Evolutionary conservation across 37 sponge, comb jelly and placozoan species (phyloP).

Genomic region (Oopsacas minuta): DNA sequence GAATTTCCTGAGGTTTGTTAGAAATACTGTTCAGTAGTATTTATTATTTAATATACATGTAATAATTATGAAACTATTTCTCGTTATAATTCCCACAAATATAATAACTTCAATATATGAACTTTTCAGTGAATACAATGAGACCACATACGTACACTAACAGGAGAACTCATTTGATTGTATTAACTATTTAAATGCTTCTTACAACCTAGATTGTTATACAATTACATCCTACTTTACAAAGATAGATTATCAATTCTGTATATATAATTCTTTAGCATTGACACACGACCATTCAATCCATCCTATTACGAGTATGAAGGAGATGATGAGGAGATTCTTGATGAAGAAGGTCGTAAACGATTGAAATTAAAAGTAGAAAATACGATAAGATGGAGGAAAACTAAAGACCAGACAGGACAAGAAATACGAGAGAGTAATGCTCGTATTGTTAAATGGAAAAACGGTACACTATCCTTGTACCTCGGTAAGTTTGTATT

Average conservation of each 20-base stretch:
- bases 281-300: conserved; percentile 73
- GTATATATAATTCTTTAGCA: conserved; percentile 8
- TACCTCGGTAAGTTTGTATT: not conserved
- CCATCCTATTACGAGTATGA: conserved; percentile 81
- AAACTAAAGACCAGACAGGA: conserved; percentile 48
- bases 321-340: conserved; percentile 77
- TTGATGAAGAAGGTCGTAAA: conserved; percentile 87
- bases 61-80: too few relatives aligned
- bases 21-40: too few relatives aligned
- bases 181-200: too few relatives aligned
- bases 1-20: conserved; percentile 75
- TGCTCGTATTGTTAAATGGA: conserved; percentile 77
- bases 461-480: conserved; percentile 54
- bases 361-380: conserved; percentile 90
- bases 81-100: too few relatives aligned
- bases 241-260: too few relatives aligned
- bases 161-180: too few relatives aligned
- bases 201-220: too few relatives aligned
- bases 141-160: too few relatives aligned
- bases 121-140: too few relatives aligned
- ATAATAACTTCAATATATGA: too few relatives aligned
- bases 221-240: too few relatives aligned
- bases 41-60: too few relatives aligned
- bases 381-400: conserved; percentile 88
- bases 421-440: conserved; percentile 74